Percentiles rank a stretch among this genome's conserved stretches.
Conservation (phyloP, 2,113 vertebrate genomes). For the Bubo bubo region DNA sequence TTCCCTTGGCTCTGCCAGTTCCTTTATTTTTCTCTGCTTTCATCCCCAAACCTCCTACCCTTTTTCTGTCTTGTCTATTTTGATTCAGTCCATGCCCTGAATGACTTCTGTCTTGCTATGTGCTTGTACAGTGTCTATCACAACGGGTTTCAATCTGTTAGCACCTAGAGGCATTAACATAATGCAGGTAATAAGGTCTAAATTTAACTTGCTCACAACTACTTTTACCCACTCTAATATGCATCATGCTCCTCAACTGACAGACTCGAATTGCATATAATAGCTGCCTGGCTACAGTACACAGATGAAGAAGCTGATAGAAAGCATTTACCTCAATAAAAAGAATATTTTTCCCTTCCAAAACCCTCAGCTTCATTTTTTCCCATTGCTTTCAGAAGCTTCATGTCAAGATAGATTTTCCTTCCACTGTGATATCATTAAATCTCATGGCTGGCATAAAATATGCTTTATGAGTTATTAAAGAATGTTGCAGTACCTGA, state of each 20-base stretch:
- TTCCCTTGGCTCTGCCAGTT: background rate
- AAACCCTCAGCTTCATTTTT: constrained; percentile 18
- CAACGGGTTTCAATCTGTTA: constrained; percentile 31
- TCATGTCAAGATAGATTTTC: constrained; percentile 36
- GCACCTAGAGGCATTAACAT: constrained; percentile 64
- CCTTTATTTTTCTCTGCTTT: constrained; percentile 56
- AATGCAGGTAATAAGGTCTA: constrained; percentile 65
- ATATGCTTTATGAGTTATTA: constrained; percentile 56
- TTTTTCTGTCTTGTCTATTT: constrained; percentile 49
- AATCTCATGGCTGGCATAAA: constrained; percentile 53
- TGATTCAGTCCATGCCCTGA: constrained; percentile 53
- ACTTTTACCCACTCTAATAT: constrained; percentile 51
- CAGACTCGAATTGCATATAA: constrained; percentile 22
- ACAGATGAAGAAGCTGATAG: constrained; percentile 2
- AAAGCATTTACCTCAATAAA: constrained; percentile 33
- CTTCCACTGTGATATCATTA: constrained; percentile 34
- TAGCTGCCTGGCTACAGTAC: constrained; percentile 34
- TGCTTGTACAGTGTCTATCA: constrained; percentile 50
- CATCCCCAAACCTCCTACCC: constrained; percentile 46
- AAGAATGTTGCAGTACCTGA: constrained; percentile 39
- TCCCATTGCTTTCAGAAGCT: background rate
- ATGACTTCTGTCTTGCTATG: constrained; percentile 48
- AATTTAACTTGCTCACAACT: constrained; percentile 64
- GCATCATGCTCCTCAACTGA: constrained; percentile 27
- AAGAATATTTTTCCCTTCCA: background rate